Evolutionary conservation across 35 echinoderm and acorn worm species (phyloP), one percentile per base, ranked within the genome.

Genomic region (Strongylocentrotus purpuratus): DNA sequence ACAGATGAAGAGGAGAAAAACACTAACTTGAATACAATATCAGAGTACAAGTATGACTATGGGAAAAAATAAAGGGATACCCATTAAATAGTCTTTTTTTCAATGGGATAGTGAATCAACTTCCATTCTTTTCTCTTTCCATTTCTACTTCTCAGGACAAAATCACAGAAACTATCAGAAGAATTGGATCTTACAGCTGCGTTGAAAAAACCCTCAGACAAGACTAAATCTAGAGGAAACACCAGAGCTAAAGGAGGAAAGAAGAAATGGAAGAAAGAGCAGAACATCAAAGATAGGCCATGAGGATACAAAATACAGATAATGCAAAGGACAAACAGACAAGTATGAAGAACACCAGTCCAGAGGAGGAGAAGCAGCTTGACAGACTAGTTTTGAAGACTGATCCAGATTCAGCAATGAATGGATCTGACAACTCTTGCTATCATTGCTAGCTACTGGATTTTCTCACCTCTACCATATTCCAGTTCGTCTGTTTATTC

Each of bases 111-210:
- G 1, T 1, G 48, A 13, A 52, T 7, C 13, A 52, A 52, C 48
- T 52, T 13, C 6, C 48, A 8, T 52, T 55, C 50, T 55, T 55
- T 55, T 10, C 6, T 1, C 8, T 55, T 55, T 55, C 0, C 0
- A 13, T 55, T 55, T 55, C 50, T 35, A 25, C 89, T 22, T 91
- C 33, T 25, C 11, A 93, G 91, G n/a, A 94, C 71, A 33, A 94
- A 91, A 92, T 50, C 85, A 85, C 10, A 33, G 41, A 86, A 94
- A 17, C 31, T 35, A 47, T 90, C 96, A 10, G 97, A 47, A 52
- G 97, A 95, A 22, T 87, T 97, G 20, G 95, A 97, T 46, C 94
- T 97, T 46, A 96, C 97, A 46, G 47, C 95, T 45, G 97, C 95
- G 7, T 94, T 97, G 60, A 97, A 96, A 47, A 95, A 94, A 15